Conservation (phyloP, 2,797 vertebrate species). For the Trematomus bernacchii region DNA sequence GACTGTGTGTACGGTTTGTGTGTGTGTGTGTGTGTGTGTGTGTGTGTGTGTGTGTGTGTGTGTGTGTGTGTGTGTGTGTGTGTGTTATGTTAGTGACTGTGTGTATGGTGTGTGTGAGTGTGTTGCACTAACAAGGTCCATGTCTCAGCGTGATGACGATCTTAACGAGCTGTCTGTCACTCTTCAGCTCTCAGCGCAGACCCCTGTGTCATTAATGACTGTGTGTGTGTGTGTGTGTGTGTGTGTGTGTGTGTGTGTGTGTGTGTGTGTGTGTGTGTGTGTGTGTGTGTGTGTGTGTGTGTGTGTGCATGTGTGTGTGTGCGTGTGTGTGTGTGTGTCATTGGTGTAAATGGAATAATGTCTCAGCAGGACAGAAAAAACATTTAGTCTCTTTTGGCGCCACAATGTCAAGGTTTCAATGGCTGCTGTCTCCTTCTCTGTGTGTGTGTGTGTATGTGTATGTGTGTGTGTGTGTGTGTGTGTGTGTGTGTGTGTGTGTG, state of each 20-base stretch:
- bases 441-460: slow-evolving; percentile 36
- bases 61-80: slow-evolving; percentile 49
- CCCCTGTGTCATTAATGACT: slow-evolving; percentile 72
- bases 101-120: slow-evolving; percentile 49
- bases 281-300: slow-evolving; percentile 14
- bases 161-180: slow-evolving; percentile 87
- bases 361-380: slow-evolving; percentile 79
- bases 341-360: slow-evolving; percentile 76
- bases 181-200: slow-evolving; percentile 74
- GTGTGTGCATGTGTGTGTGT: slow-evolving; percentile 14
- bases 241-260: slow-evolving; percentile 6
- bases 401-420: slow-evolving; percentile 78
- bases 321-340: slow-evolving; percentile 35
- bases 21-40: slow-evolving; percentile 33
- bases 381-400: slow-evolving; percentile 77
- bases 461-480: slow-evolving; percentile 27
- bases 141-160: slow-evolving; percentile 79
- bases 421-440: slow-evolving; percentile 60
- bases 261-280: slow-evolving; percentile 29
- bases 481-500: slow-evolving; percentile 35
- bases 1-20: slow-evolving; percentile 52
- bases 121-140: slow-evolving; percentile 83
- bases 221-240: slow-evolving; percentile 10
- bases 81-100: slow-evolving; percentile 23
- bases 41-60: slow-evolving; percentile 48